Base-by-base conservation (phyloP, 2,888 invertebrate species). In the Ormyrus nitidulus region DNA sequence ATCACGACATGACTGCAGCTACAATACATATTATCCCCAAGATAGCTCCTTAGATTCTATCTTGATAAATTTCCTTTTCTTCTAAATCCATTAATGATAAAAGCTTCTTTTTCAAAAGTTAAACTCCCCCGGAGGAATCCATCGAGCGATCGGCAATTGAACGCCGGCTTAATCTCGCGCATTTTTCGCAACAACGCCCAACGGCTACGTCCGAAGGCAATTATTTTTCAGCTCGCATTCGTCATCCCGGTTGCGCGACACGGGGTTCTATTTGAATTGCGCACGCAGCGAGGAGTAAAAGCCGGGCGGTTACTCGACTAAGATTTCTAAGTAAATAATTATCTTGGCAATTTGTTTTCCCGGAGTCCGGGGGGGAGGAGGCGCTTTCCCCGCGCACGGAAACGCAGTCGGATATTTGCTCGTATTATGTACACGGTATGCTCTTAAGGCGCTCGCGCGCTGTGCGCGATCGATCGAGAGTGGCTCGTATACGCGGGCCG, bases 1-100 rank as follows among this genome's bases (percentile, higher is more conserved):
- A 88, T 88, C 88, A 88, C 87, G 86, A 87, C 87, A 86, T 86
- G 87, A 87, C 86, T 86, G 83, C 84, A 82, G 83, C 84, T 85
- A 86, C 86, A 87, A 87, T 88, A 87, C 87, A 85, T 88, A 87
- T 87, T 87, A 85, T 85, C 83, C 78, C 34, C 19, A 19, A 44
- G 82, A 82, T 83, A 82, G 80, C 82, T 84, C 79, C 76, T 79
- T 73, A 81, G 78, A 79, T 83, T 83, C 75, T 65, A 68, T 59
- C 70, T 53, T n/a, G 64, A 11, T 65, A 59, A 70, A 75, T 79
- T 61, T 59, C 53, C 19, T 54, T 68, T 46, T 51, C 46, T 11
- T 44, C 34, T 61, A 72, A 68, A 51, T 59, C 34, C n/a, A 48
- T 77, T 77, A 76, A 68, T 59, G 9, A 5, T 9, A 7, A 6